Percentiles rank a stretch among this genome's conserved stretches.
phyloP scores from a whole-genome alignment of 1,140 invertebrate genomes.

The Manduca sexta region DNA sequence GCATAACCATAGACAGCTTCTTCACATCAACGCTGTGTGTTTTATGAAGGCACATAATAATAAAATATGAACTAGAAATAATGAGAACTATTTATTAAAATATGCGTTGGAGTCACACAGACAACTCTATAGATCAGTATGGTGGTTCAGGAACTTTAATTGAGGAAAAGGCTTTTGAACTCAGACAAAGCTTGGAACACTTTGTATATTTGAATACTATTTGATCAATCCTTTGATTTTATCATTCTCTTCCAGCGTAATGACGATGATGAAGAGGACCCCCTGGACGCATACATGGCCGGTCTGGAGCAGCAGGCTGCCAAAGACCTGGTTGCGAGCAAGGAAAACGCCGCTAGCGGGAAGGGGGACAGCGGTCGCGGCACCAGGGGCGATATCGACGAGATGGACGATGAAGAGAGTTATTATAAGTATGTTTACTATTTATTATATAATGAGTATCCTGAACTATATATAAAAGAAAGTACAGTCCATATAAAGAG shows the following conservation, averaged over 20 bases:
- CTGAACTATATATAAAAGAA: neutral
- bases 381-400: conserved; percentile 94
- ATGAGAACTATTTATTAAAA: no score
- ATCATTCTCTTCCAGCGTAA: conserved; percentile 36
- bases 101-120: no score
- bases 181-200: no score
- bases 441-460: neutral
- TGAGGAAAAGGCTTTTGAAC: no score
- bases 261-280: conserved; percentile 96
- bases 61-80: no score
- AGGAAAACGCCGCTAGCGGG: conserved; percentile 58
- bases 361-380: conserved; percentile 76
- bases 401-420: conserved; percentile 96
- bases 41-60: no score
- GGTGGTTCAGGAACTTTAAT: no score
- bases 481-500: neutral
- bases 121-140: no score
- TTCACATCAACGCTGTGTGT: no score
- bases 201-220: neutral
- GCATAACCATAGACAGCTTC: no score
- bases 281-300: conserved; percentile 98
- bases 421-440: conserved; percentile 82
- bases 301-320: conserved; percentile 89
- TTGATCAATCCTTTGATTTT: neutral
- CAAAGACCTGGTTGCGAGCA: conserved; percentile 67